Evolutionary conservation across 1,140 invertebrate species (phyloP), one percentile per base, ranked within the genome.

Genomic region (Ephestia elutella): DNA sequence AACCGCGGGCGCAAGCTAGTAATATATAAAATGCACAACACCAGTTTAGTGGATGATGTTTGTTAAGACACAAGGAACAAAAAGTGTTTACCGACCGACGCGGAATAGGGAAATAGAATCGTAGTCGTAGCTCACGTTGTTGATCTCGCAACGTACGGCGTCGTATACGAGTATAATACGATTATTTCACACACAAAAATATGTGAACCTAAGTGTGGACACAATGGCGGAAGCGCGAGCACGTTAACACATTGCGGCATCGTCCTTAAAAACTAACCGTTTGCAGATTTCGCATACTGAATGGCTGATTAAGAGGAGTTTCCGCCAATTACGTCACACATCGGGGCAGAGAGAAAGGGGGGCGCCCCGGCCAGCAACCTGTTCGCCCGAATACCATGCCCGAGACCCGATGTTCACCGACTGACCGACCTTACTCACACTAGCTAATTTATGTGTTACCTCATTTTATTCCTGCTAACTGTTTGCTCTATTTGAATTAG

Each of bases 241-340:
- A 56, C 55, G 62, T 62, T 58, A 66, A 63, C 66, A 65, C 49
- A 68, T 73, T 77, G 65, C 72, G 58, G 66, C 69, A 66, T 62
- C 59, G 77, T 75, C 71, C 70, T 79, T 79, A 75, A 75, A 78
- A 79, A 74, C 67, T 65, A 61, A 54, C 61, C 59, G 66, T 75
- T 75, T 66, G 69, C 66, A 70, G 67, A 76, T 78, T 76, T 76
- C 75, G 70, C 71, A 80, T 71, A 76, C 66, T 53, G 59, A 78
- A 78, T 70, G 56, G 70, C 66, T 68, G 71, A 80, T 76, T 78
- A 77, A 76, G 58, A 73, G 58, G 70, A 71, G 68, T 71, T 80
- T 72, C 75, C 64, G 58, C 19, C 63, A 59, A 57, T 80, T 80
- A 65, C 78, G 61, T 67, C 75, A 80, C 62, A 62, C 30, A 18